Percentiles rank a stretch among this genome's conserved stretches.
Evolutionary conservation across 2,797 vertebrate genomes (phyloP).

Genomic region (Spea hammondii): DNA sequence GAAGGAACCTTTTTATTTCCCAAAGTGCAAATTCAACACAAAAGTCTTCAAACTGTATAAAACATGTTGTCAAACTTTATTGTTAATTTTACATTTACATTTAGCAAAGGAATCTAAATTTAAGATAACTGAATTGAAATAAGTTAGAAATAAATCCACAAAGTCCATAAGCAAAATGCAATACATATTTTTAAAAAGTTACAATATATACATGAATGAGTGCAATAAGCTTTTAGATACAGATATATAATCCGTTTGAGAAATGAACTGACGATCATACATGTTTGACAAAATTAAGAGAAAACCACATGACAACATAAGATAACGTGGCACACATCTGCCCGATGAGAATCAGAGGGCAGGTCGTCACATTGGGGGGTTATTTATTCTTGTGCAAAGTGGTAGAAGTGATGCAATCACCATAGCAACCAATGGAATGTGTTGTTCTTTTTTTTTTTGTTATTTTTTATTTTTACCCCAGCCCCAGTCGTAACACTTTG

Average conservation of each 20-base stretch:
- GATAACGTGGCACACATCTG: slow-evolving; percentile 70
- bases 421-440: no score
- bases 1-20: no score
- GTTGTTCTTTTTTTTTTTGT: no score
- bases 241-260: slow-evolving; percentile 55
- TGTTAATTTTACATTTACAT: slow-evolving; percentile 77
- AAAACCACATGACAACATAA: slow-evolving; percentile 55
- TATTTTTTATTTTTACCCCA: no score
- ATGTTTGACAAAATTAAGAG: slow-evolving; percentile 67
- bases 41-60: slow-evolving; percentile 74
- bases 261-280: slow-evolving; percentile 55
- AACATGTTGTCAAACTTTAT: slow-evolving; percentile 81
- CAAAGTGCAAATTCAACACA: slow-evolving; percentile 71
- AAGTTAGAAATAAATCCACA: slow-evolving; percentile 67
- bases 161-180: slow-evolving; percentile 65
- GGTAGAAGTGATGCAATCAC: no score
- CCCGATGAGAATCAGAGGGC: background rate
- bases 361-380: no score
- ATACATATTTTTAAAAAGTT: slow-evolving; percentile 73
- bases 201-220: slow-evolving; percentile 79
- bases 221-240: slow-evolving; percentile 74
- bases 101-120: slow-evolving; percentile 70
- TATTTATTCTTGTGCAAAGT: no score
- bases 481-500: no score
- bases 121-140: slow-evolving; percentile 74